phyloP scores from a whole-genome alignment of 2,797 vertebrate genomes.

The Cynopterus sphinx region DNA sequence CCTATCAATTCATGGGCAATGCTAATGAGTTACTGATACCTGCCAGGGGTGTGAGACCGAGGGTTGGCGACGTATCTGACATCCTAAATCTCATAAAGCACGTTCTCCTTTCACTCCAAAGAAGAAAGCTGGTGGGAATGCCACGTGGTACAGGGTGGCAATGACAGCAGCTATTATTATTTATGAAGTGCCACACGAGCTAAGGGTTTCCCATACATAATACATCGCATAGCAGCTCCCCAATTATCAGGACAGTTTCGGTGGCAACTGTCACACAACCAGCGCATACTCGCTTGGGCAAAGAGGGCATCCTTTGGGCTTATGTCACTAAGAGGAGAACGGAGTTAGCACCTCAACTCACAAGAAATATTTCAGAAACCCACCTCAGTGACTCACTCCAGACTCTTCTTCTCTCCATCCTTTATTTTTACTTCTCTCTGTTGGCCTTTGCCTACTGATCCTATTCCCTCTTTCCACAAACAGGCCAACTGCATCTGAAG shows the following conservation, averaged over 20 bases:
- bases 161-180: not conserved
- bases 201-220: not conserved
- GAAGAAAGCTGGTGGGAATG: not conserved
- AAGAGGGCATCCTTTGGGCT: not conserved
- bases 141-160: no score
- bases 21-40: not conserved
- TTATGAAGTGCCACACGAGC: not conserved
- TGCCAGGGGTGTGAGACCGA: not conserved
- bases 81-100: not conserved
- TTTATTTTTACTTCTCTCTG: not conserved
- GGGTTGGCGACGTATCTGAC: not conserved
- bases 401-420: not conserved
- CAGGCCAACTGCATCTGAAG: not conserved
- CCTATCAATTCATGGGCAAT: not conserved
- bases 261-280: not conserved
- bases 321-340: not conserved
- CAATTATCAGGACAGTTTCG: not conserved
- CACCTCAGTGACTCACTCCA: not conserved
- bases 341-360: not conserved
- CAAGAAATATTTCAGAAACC: not conserved
- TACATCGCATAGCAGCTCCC: not conserved
- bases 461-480: not conserved
- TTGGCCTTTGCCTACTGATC: not conserved
- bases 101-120: not conserved
- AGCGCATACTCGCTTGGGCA: not conserved